A percentile compares a stretch with the other conserved stretches of the same genome.
Evolutionary conservation across 1,140 invertebrate species (phyloP).

Genomic region (Caerostris darwini): DNA sequence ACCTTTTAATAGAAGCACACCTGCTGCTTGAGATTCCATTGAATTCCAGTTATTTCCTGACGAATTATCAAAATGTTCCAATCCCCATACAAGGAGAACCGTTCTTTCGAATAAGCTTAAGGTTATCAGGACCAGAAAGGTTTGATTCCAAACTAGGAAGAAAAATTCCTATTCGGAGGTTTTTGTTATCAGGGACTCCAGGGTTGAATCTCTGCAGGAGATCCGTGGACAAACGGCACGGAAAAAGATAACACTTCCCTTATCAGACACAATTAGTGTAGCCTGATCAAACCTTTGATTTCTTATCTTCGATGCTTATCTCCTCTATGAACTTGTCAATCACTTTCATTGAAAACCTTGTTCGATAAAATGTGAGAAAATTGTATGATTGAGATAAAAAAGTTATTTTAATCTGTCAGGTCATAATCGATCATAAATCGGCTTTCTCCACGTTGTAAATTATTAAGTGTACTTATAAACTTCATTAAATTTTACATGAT

Average conservation of each 20-base stretch:
- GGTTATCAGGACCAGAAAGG: not conserved
- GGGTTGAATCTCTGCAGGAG: not conserved
- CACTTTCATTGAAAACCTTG: not conserved
- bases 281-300: not conserved
- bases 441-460: too few species aligned
- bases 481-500: too few species aligned
- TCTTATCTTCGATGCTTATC: not conserved
- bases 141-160: not conserved
- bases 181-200: not conserved
- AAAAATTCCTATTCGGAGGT: not conserved
- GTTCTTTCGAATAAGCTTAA: too few species aligned
- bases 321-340: not conserved
- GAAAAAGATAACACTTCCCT: not conserved
- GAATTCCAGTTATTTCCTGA: too few species aligned
- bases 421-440: too few species aligned
- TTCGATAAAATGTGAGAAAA: conserved; percentile 2
- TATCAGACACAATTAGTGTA: not conserved
- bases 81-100: too few species aligned
- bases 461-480: too few species aligned
- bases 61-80: too few species aligned
- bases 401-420: not conserved
- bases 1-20: too few species aligned
- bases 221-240: not conserved
- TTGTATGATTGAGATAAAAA: not conserved
- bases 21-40: too few species aligned